Conservation (phyloP, 2,113 vertebrate species). For the Eretmodus cyanostictus region DNA sequence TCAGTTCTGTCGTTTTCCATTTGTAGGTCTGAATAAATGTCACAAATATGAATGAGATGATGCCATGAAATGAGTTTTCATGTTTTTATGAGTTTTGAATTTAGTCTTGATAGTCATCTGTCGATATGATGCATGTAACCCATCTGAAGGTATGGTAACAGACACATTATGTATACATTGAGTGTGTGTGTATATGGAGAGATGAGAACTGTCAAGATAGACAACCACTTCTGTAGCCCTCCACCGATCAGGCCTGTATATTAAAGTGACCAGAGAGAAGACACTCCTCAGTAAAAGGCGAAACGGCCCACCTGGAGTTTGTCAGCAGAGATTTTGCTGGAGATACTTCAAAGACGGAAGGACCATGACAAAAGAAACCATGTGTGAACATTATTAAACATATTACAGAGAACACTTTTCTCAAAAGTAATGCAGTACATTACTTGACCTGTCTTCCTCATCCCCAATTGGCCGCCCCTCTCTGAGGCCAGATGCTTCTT, state of each 20-base stretch:
- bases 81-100: neutral
- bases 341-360: neutral
- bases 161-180: neutral
- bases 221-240: neutral
- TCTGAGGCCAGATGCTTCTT: neutral
- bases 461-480: neutral
- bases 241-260: neutral
- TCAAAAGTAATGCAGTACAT: neutral
- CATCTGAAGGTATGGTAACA: neutral
- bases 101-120: neutral
- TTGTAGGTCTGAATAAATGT: constrained; percentile 2
- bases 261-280: neutral
- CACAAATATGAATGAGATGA: neutral
- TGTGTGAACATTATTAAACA: neutral
- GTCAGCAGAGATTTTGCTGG: neutral
- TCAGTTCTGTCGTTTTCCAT: constrained; percentile 25
- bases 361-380: neutral
- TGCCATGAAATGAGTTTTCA: neutral
- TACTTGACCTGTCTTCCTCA: neutral
- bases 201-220: neutral
- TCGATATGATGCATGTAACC: neutral
- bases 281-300: neutral
- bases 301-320: neutral
- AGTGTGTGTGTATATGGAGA: neutral
- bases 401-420: neutral